Evolutionary conservation across 1,140 invertebrate genomes (phyloP).

Genomic region (Atta cephalotes): DNA sequence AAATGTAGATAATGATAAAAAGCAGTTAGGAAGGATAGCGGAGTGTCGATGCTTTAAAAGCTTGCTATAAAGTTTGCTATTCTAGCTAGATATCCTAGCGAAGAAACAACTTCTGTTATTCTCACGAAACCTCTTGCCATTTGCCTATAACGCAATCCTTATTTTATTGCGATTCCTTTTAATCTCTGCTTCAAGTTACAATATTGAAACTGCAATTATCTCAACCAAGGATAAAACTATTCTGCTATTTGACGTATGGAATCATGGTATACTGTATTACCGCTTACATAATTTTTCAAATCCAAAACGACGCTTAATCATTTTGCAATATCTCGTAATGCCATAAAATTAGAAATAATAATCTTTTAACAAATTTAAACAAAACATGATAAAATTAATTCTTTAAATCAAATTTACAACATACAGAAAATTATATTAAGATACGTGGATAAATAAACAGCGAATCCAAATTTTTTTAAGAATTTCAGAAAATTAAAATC

Average conservation of each 20-base stretch:
- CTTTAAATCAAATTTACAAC: neutral
- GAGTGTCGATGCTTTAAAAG: neutral
- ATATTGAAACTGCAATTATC: neutral
- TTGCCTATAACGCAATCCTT: neutral
- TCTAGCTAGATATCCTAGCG: neutral
- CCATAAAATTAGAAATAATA: neutral
- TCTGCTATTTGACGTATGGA: neutral
- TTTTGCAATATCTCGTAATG: neutral
- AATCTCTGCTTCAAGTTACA: neutral
- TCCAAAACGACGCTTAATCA: neutral
- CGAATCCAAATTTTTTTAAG: neutral
- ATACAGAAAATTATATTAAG: neutral
- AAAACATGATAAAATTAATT: neutral
- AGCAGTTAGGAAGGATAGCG: neutral
- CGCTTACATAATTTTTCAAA: neutral
- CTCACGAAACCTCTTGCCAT: neutral
- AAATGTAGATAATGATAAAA: conserved; percentile 32
- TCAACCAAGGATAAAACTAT: neutral
- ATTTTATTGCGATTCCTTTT: neutral
- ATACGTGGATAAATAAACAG: neutral
- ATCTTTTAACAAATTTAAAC: neutral
- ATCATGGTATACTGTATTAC: neutral
- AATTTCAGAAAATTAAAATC: neutral
- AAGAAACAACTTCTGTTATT: neutral
- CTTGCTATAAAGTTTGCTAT: neutral